Percentiles rank a stretch among this genome's conserved stretches.
phyloP scores from a whole-genome alignment of 2,113 vertebrate species.

The Oreochromis spilurus region DNA sequence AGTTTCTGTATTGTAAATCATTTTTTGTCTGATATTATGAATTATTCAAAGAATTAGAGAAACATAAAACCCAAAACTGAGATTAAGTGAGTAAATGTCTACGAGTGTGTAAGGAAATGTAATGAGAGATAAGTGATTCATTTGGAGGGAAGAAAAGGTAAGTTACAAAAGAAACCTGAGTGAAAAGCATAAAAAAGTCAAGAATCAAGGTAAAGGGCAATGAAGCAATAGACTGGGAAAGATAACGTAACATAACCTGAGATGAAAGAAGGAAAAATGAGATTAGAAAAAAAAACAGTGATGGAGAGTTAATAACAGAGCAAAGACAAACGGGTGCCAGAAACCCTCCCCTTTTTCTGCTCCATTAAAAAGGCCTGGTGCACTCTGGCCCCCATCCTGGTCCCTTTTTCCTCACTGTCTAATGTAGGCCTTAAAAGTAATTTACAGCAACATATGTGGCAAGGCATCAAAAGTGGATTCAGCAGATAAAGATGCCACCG shows the following conservation, averaged over 20 bases:
- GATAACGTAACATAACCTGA: background rate
- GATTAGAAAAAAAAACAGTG: background rate
- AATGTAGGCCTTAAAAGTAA: slow-evolving; percentile 59
- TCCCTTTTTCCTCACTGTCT: slow-evolving; percentile 12
- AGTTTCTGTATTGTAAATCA: background rate
- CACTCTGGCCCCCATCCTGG: slow-evolving; percentile 9
- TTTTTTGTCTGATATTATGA: background rate
- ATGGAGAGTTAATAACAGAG: background rate
- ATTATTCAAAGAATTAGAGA: background rate
- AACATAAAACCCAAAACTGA: background rate
- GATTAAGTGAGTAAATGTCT: background rate
- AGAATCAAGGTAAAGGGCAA: background rate
- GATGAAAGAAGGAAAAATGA: background rate
- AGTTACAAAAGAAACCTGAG: background rate
- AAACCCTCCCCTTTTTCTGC: background rate
- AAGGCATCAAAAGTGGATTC: slow-evolving; percentile 70
- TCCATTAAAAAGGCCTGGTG: slow-evolving; percentile 41
- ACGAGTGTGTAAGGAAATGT: background rate
- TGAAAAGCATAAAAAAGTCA: background rate
- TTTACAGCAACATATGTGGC: slow-evolving; percentile 63
- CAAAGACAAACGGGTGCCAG: slow-evolving; percentile 22
- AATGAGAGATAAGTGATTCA: background rate
- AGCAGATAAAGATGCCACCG: slow-evolving; percentile 63
- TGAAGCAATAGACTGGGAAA: background rate
- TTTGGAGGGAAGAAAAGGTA: background rate